Evolutionary conservation across 2,113 vertebrate species (phyloP).

Genomic region (Camarhynchus parvulus): DNA sequence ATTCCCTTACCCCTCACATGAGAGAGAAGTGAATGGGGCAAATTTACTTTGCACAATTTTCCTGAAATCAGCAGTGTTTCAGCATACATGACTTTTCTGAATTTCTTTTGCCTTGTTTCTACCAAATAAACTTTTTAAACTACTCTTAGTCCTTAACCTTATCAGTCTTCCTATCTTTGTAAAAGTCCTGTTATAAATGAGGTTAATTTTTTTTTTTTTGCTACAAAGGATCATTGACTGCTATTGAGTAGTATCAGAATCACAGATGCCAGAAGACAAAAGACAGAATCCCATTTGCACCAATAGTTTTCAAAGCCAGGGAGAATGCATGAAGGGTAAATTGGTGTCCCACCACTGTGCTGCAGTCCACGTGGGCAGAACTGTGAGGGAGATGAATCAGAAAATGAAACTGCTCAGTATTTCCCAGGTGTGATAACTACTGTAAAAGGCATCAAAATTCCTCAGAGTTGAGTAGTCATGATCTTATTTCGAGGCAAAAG

Average conservation of each 20-base stretch:
- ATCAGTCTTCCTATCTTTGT: not conserved
- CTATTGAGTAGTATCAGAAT: not conserved
- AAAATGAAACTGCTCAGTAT: not conserved
- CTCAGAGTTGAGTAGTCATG: not conserved
- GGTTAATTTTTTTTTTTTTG: not conserved
- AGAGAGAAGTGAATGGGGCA: not conserved
- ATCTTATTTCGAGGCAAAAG: not conserved
- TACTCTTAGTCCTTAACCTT: not conserved
- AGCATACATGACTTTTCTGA: not conserved
- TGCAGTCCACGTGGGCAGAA: not conserved
- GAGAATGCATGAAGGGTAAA: not conserved
- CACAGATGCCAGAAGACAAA: not conserved
- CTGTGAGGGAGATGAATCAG: not conserved
- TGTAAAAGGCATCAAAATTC: not conserved
- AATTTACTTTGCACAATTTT: not conserved
- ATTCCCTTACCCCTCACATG: not conserved
- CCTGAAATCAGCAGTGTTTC: not conserved
- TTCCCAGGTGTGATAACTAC: not conserved
- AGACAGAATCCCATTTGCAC: not conserved
- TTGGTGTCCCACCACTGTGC: not conserved
- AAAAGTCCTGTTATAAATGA: not conserved
- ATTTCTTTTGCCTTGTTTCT: not conserved
- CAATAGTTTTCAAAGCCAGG: not conserved
- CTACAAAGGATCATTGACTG: not conserved
- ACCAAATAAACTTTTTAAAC: not conserved